Evolutionary conservation across 37 sponge, comb jelly and placozoan genomes (phyloP).

Genomic region (Axinella damicornis): DNA sequence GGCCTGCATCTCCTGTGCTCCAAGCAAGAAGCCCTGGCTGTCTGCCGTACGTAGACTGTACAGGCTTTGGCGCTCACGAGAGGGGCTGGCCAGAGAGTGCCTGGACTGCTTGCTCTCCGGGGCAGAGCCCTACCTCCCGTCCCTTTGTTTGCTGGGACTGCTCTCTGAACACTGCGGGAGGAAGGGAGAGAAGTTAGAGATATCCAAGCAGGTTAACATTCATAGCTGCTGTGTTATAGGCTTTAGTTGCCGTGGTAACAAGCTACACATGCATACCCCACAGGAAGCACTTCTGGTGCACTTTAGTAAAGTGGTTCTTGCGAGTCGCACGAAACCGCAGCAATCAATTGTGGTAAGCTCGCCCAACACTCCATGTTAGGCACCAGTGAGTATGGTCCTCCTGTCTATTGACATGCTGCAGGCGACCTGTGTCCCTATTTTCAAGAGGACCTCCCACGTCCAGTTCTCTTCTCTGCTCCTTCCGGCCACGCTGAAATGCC

Average conservation of each 20-base stretch:
- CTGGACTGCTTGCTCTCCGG: neutral
- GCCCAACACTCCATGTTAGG: too few species aligned
- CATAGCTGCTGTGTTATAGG: too few species aligned
- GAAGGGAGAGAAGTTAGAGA: neutral
- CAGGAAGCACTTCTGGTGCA: constrained; percentile 5
- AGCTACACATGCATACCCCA: neutral
- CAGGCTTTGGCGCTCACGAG: neutral
- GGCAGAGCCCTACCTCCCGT: neutral
- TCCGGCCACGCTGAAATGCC: constrained; percentile 45
- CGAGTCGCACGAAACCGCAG: constrained; percentile 18
- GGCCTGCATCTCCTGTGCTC: neutral
- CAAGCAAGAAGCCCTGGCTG: neutral
- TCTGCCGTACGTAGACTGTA: neutral
- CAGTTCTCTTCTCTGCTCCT: constrained; percentile 44
- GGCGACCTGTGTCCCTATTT: constrained; percentile 42
- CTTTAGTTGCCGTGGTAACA: neutral
- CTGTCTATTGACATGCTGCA: neutral
- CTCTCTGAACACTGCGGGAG: constrained; percentile 1
- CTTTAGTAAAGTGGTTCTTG: constrained; percentile 18
- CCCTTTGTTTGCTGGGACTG: neutral
- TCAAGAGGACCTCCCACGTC: constrained; percentile 47
- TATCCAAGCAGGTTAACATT: neutral
- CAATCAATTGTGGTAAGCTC: neutral
- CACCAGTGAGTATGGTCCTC: neutral
- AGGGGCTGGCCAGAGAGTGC: neutral